Conservation (phyloP, 2,113 vertebrate genomes). For the Colaptes auratus region DNA sequence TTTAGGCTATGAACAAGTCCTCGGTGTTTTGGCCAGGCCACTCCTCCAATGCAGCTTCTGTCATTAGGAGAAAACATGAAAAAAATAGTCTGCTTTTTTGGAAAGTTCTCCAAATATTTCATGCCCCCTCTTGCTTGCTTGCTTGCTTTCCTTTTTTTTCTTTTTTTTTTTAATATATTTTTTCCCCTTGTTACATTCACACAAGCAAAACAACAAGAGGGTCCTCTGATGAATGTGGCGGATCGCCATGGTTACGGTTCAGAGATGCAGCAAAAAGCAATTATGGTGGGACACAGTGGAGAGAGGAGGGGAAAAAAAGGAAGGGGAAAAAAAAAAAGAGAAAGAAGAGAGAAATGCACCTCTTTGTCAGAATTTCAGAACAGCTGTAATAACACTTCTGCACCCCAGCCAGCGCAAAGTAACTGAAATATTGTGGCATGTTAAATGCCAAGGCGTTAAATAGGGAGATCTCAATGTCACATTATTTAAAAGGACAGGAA, state of each 20-base stretch:
- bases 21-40: not conserved
- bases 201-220: slow-evolving; percentile 84
- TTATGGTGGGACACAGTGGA: slow-evolving; percentile 80
- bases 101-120: slow-evolving; percentile 74
- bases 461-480: slow-evolving; percentile 79
- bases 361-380: slow-evolving; percentile 88
- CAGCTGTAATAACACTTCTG: slow-evolving; percentile 88
- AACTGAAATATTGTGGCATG: slow-evolving; percentile 84
- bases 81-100: not conserved
- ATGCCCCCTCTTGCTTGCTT: slow-evolving; percentile 54
- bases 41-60: slow-evolving; percentile 41
- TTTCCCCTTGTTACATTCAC: slow-evolving; percentile 65
- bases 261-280: slow-evolving; percentile 86
- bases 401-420: slow-evolving; percentile 81
- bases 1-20: slow-evolving; percentile 46
- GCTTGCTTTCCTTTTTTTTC: not conserved
- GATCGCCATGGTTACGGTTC: slow-evolving; percentile 88
- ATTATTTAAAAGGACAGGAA: slow-evolving; percentile 83
- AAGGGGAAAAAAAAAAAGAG: not conserved
- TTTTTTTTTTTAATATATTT: not conserved
- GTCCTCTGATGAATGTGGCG: slow-evolving; percentile 83
- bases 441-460: slow-evolving; percentile 81
- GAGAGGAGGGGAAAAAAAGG: not conserved
- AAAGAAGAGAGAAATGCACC: slow-evolving; percentile 76
- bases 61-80: not conserved